Base-by-base conservation (phyloP, 2,888 invertebrate genomes). In the Sylvicola fuscatus region DNA sequence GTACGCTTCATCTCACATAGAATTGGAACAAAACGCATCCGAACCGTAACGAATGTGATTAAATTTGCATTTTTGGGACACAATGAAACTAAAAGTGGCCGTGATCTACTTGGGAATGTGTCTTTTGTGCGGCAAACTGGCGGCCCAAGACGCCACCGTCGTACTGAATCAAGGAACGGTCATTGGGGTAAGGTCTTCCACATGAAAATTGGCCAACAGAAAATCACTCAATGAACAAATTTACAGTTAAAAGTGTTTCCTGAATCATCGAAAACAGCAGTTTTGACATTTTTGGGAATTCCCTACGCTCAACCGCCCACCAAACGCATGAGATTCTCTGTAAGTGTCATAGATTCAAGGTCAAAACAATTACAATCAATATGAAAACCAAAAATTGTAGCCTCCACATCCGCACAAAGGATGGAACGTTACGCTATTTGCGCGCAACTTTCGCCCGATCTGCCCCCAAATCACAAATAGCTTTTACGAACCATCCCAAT, bases 271-370 rank as follows among this genome's bases (percentile, higher is more conserved):
- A 58, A 68, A 36, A 62, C 59, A 34, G 66, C 70, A 1, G 66
- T 78, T 4, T 73, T 74, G 54, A 72, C 73, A 35, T 82, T 70
- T 54, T 63, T 74, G 44, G 80, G 86, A 13, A 68, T 87, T 40
- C 87, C 86, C 1, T 87, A 80, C 49, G 86, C 84, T 16, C 67
- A 71, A 42, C 70, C 86, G 11, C 84, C 86, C 0, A 50, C 72
- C 34, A 79, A 73, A n/a, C 59, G 66, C 43, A 60, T 73, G 34
- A 64, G 87, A 50, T 87, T 87, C 62, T 65, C 74, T 48, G 79
- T 77, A 53, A 58, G 58, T 49, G 38, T 33, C 32, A 36, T 21
- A 6, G 21, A 21, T 21, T 21, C 8, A 6, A 21, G 8, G 21
- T 21, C 21, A 21, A 4, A 21, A 6, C 8, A 34, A 27, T 27